phyloP scores from a whole-genome alignment of 2,113 vertebrate species.

The Phalacrocorax brasilianus region DNA sequence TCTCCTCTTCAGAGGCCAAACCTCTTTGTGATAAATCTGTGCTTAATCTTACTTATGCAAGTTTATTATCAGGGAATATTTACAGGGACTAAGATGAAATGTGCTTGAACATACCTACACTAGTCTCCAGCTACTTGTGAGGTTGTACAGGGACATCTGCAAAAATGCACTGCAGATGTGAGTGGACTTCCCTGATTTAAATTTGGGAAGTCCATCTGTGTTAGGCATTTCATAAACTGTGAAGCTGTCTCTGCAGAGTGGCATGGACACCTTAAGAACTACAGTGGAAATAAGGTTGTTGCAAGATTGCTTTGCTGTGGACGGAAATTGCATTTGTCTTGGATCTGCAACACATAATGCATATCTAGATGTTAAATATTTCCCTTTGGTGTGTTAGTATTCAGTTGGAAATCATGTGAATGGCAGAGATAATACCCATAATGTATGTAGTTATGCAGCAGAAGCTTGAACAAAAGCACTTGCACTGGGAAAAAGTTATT shows the following conservation, averaged over 20 bases:
- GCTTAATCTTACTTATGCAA: not conserved
- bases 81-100: not conserved
- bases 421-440: not conserved
- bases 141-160: not conserved
- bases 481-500: not conserved
- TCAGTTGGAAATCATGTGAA: not conserved
- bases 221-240: not conserved
- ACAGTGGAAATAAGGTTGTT: not conserved
- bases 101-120: not conserved
- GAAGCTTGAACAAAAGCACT: not conserved
- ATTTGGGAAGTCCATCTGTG: not conserved
- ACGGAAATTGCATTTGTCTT: not conserved
- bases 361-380: conserved; percentile 2
- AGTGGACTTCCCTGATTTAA: not conserved
- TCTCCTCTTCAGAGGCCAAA: not conserved
- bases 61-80: not conserved
- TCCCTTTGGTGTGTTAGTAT: not conserved
- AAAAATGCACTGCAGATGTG: not conserved
- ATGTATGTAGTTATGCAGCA: not conserved
- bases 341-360: not conserved
- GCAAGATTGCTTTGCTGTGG: not conserved
- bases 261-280: not conserved
- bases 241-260: not conserved
- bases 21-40: not conserved
- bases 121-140: not conserved